Base-by-base conservation (phyloP, 2,888 invertebrate species). In the Cheilosia pagana region DNA sequence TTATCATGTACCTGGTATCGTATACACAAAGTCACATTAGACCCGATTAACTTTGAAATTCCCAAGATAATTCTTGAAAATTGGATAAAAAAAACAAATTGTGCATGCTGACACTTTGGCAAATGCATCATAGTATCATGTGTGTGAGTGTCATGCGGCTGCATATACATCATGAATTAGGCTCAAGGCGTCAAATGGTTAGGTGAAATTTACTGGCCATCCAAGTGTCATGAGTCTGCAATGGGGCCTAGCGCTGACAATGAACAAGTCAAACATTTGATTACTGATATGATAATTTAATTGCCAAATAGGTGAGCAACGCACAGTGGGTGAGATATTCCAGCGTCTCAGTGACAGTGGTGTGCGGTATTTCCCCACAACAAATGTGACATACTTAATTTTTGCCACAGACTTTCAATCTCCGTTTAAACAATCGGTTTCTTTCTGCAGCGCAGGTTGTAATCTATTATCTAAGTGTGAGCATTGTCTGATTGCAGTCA, bases 201-300 rank as follows among this genome's bases (percentile, higher is more conserved):
- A 25, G 57, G 23, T 50, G 60, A 53, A 62, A 60, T 76, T 63
- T 72, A 62, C 35, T 52, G 55, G 45, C 78, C 67, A 72, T 72
- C 62, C 67, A 68, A 68, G 48, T 62, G 63, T 75, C 68, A 63
- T 53, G 21, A n/a, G n/a, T 53, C 60, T 39, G 60, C 31, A 81
- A 68, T 41, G 48, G 39, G 60, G 43, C 55, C 43, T 43, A 55
- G n/a, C 28, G 39, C 31, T 74, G 59, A 59, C 74, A 75, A 68
- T 75, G 62, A 63, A 52, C 53, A 72, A 68, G 7, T 70, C 52
- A 52, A 63, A 59, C 50, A 79, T 79, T 79, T 83, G 55, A 68
- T 23, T 25, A 23, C 45, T 39, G 60, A 77, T 68, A 39, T 74
- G 52, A 53, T 63, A 70, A 74, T 78, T 55, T 52, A 57, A 78